phyloP scores from a whole-genome alignment of 2,113 vertebrate species.

The Tympanuchus pallidicinctus region DNA sequence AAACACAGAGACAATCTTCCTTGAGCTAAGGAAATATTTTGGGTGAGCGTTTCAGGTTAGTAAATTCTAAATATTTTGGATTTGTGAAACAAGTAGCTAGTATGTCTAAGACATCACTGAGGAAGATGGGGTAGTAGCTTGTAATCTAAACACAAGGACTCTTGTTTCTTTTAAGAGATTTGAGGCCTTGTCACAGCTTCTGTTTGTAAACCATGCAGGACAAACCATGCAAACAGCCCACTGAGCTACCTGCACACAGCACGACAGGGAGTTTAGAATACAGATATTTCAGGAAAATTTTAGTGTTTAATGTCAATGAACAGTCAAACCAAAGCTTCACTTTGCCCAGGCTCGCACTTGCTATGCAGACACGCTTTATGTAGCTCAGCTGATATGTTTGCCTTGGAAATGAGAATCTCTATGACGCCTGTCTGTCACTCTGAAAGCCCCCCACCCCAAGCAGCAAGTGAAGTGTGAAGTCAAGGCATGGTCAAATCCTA shows the following conservation, averaged over 20 bases:
- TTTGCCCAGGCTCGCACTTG: neutral
- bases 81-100: neutral
- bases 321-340: neutral
- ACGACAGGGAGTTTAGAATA: neutral
- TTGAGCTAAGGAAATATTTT: neutral
- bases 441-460: neutral
- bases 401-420: neutral
- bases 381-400: neutral
- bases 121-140: neutral
- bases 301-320: neutral
- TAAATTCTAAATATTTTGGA: slow-evolving; percentile 17
- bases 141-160: neutral
- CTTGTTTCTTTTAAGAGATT: neutral
- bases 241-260: neutral
- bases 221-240: neutral
- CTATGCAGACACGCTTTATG: neutral
- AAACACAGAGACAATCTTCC: neutral
- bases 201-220: neutral
- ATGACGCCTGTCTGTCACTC: slow-evolving; percentile 22
- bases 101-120: neutral
- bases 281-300: neutral
- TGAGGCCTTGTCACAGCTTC: neutral
- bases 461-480: slow-evolving; percentile 23
- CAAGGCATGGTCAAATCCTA: slow-evolving; percentile 44
- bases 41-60: neutral